Percentiles rank a stretch among this genome's conserved stretches.
Evolutionary conservation across 2,797 vertebrate species (phyloP).

Genomic region (Acestrorhynchus altus): DNA sequence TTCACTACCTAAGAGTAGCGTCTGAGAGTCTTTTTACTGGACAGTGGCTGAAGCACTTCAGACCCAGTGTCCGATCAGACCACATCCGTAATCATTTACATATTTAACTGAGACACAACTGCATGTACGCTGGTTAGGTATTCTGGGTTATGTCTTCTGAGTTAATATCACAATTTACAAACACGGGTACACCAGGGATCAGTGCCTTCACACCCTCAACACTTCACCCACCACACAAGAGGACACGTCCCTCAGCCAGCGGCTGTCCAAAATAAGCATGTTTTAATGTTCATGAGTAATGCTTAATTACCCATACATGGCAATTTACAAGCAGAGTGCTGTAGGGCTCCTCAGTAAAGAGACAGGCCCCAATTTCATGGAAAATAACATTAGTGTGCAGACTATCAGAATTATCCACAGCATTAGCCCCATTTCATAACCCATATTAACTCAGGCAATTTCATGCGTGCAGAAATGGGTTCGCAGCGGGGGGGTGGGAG

Average conservation of each 20-base stretch:
- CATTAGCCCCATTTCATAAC: conserved; percentile 97
- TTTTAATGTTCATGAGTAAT: conserved; percentile 88
- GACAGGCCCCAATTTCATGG: conserved; percentile 86
- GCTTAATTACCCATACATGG: conserved; percentile 88
- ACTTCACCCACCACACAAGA: conserved; percentile 51
- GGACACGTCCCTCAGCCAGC: conserved; percentile 70
- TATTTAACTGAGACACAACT: no score
- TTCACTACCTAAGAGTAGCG: no score
- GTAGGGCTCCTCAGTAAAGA: conserved; percentile 85
- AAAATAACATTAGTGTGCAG: conserved; percentile 93
- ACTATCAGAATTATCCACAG: conserved; percentile 93
- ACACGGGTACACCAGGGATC: not conserved
- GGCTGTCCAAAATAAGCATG: conserved; percentile 81
- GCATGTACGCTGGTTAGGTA: no score
- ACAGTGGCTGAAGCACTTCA: no score
- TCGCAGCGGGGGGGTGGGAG: conserved; percentile 89
- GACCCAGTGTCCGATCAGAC: no score
- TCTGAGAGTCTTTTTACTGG: no score
- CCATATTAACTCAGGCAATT: conserved; percentile 98
- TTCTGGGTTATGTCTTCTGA: not conserved
- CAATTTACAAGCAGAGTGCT: conserved; percentile 92
- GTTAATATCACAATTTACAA: not conserved
- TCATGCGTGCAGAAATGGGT: conserved; percentile 99
- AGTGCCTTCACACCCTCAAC: conserved; percentile 52
- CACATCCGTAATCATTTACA: no score